These are phyloP conservation scores for Garra rufa DNA, from an alignment of 2,113 vertebrate genomes.

Conservation along the genomic window DNA sequence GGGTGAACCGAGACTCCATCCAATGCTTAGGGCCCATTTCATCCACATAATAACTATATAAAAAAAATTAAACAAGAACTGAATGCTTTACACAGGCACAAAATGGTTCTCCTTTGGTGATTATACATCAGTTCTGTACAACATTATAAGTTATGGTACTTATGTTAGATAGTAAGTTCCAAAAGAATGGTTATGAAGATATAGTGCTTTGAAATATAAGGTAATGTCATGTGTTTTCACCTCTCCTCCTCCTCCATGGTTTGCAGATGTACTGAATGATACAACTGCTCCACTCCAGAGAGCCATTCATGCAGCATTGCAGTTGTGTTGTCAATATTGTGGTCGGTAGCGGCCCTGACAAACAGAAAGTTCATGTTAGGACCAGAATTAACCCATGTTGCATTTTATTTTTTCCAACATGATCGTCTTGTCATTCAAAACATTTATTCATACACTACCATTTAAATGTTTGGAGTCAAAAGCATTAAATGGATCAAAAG, in stretches of 20 bases:
- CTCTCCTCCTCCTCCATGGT: slow-evolving; percentile 70
- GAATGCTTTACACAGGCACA: background rate
- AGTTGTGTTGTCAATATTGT: slow-evolving; percentile 86
- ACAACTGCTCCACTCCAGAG: slow-evolving; percentile 78
- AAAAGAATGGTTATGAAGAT: background rate
- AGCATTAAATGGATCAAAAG: background rate
- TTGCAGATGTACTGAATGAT: slow-evolving; percentile 87
- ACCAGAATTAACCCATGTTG: background rate
- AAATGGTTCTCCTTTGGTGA: background rate
- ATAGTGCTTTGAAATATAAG: background rate
- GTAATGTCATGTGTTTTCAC: slow-evolving; percentile 71
- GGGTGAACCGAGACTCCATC: slow-evolving; percentile 81
- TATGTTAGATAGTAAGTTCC: background rate
- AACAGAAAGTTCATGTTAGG: slow-evolving; percentile 14
- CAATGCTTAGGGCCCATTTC: slow-evolving; percentile 89
- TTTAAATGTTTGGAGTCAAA: background rate
- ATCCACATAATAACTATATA: slow-evolving; percentile 81
- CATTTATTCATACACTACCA: background rate
- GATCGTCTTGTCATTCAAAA: background rate
- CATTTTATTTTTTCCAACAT: background rate
- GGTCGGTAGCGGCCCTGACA: slow-evolving; percentile 85
- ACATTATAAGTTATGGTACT: background rate
- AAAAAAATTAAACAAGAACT: background rate
- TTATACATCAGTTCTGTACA: background rate
- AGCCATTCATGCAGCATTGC: slow-evolving; percentile 87